Evolutionary conservation across 2,797 vertebrate genomes (phyloP), one percentile per base, ranked within the genome.

Genomic region (Triplophysa yarkandensis): DNA sequence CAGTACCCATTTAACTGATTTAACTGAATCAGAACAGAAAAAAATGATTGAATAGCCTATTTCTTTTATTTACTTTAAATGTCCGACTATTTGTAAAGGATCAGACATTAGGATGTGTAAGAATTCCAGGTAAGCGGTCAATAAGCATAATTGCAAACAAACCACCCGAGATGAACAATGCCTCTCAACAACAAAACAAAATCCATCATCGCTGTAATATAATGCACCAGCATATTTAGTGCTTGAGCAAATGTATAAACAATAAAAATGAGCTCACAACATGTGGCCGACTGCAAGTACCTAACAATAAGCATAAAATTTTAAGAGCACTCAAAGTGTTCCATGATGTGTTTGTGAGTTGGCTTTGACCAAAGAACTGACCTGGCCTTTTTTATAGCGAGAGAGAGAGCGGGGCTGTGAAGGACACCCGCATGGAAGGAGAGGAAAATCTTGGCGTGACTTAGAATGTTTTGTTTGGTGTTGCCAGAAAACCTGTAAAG

Each of bases 221-320:
- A 16, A 25, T 57, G 62, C 68, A 36, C 32, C 61, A 63, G 21
- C n/a, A 63, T 44, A 68, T 74, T 58, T 78, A 75, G 50, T 19
- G 61, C 52, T 52, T 55, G 19, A 46, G 11, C 34, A 66, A 66
- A 65, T 25, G 25, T 32, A 50, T 66, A 34, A 79, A 74, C 50
- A 19, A 50, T 74, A 39, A 57, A 69, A 69, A 67, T 75, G 66
- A 79, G 60, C 67, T 75, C 68, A 62, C 74, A 70, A 54, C 57
- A 76, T 70, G 67, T 70, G 57, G 52, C 32, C 54, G 61, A 55
- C 52, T 48, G 44, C 43, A 71, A 58, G 70, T 65, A 50, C 71
- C 62, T 52, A 70, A 79, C 50, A 50, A 4, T 58, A 74, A 23
- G n/a, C 57, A 74, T 63, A 65, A 3, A 48, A 21, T 50, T 30